These are phyloP conservation scores for Parnassius apollo DNA, from an alignment of 2,888 invertebrate genomes.

Conservation along the genomic window DNA sequence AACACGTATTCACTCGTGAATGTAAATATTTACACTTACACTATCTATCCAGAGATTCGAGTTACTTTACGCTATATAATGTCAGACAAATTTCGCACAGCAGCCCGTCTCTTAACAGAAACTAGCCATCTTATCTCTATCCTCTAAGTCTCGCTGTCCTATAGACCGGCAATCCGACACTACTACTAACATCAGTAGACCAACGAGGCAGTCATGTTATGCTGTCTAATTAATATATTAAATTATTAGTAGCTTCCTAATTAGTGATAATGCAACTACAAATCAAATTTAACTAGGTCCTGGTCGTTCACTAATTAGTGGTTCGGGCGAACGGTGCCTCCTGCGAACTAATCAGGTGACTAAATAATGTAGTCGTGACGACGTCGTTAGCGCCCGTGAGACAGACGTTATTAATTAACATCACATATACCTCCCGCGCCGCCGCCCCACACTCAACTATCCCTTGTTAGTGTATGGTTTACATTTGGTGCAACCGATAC, in stretches of 20 bases:
- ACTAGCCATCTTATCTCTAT: no score
- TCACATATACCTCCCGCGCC: slow-evolving; percentile 56
- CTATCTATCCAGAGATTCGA: no score
- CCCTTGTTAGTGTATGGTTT: slow-evolving; percentile 32
- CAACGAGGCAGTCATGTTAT: no score
- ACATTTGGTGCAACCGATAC: slow-evolving; percentile 22
- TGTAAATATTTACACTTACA: slow-evolving; percentile 32
- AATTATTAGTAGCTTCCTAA: slow-evolving; percentile 65
- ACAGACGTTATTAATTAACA: slow-evolving; percentile 80
- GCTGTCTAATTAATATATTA: no score
- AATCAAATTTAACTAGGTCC: slow-evolving; percentile 69
- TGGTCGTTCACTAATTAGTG: slow-evolving; percentile 70
- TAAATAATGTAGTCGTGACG: slow-evolving; percentile 79
- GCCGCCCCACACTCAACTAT: slow-evolving; percentile 29
- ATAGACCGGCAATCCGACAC: no score
- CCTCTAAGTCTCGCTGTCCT: no score
- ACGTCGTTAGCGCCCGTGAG: slow-evolving; percentile 75
- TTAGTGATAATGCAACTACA: slow-evolving; percentile 73
- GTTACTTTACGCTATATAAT: no score
- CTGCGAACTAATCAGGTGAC: slow-evolving; percentile 78
- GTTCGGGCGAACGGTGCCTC: slow-evolving; percentile 61
- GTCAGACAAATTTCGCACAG: no score
- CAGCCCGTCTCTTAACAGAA: no score
- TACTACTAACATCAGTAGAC: no score
- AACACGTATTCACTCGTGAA: slow-evolving; percentile 53